Evolutionary conservation across 2,113 vertebrate species (phyloP).

Genomic region (Tautogolabrus adspersus): DNA sequence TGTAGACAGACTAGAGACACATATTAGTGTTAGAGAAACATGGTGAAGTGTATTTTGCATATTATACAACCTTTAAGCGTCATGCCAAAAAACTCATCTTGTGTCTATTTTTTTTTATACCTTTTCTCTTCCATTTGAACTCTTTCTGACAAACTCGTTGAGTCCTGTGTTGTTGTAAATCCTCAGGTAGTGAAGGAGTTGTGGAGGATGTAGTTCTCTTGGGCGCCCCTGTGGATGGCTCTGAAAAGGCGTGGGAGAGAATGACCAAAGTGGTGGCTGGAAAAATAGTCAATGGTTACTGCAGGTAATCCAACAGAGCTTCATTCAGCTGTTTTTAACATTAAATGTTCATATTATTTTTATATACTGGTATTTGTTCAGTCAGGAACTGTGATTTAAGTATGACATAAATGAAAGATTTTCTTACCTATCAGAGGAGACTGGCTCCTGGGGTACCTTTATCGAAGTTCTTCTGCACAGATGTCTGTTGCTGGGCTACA

Average conservation of each 20-base stretch:
- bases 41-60: too few relatives aligned
- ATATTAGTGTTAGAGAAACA: too few relatives aligned
- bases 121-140: too few relatives aligned
- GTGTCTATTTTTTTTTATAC: too few relatives aligned
- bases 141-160: background rate
- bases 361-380: background rate
- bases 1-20: too few relatives aligned
- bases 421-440: slow-evolving; percentile 86
- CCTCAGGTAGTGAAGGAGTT: slow-evolving; percentile 89
- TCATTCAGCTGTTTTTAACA: background rate
- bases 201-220: slow-evolving; percentile 93
- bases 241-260: slow-evolving; percentile 89
- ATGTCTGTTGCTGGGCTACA: slow-evolving; percentile 93
- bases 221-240: slow-evolving; percentile 95
- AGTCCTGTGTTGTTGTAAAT: slow-evolving; percentile 28
- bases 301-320: slow-evolving; percentile 84
- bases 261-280: slow-evolving; percentile 91
- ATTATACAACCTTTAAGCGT: too few relatives aligned
- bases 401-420: slow-evolving; percentile 3
- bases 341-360: background rate
- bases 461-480: slow-evolving; percentile 92
- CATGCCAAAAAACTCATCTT: too few relatives aligned
- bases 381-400: background rate
- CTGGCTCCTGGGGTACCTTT: slow-evolving; percentile 96
- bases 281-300: slow-evolving; percentile 94